These are phyloP conservation scores for Centropus unirufus DNA, from an alignment of 2,113 vertebrate species.

Conservation along the genomic window DNA sequence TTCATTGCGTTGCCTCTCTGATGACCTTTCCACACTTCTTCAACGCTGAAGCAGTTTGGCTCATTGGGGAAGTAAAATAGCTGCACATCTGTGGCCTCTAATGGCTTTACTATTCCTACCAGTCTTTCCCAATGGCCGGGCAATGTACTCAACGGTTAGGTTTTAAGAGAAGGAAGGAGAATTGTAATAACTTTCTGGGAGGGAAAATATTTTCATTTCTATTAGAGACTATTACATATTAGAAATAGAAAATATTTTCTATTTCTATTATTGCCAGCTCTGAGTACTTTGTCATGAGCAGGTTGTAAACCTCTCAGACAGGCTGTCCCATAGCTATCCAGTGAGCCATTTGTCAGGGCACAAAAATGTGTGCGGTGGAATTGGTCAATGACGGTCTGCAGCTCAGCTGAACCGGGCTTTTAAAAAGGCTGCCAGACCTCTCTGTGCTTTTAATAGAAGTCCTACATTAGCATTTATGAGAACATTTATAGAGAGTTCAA, in stretches of 20 bases:
- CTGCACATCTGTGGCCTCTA: neutral
- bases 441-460: slow-evolving; percentile 5
- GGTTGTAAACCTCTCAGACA: slow-evolving; percentile 35
- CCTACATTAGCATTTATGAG: slow-evolving; percentile 23
- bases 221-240: neutral
- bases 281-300: neutral
- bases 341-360: slow-evolving; percentile 6
- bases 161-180: slow-evolving; percentile 1
- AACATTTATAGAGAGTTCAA: slow-evolving; percentile 14
- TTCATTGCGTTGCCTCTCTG: neutral
- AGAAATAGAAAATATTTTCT: no score
- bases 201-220: slow-evolving; percentile 39
- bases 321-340: neutral
- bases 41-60: neutral
- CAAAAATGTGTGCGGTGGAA: slow-evolving; percentile 7
- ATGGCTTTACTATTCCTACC: slow-evolving; percentile 15
- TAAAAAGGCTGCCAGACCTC: neutral
- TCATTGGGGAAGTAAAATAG: neutral
- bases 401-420: neutral
- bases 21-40: slow-evolving; percentile 17
- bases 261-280: neutral
- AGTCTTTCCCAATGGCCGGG: neutral
- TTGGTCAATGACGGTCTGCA: neutral
- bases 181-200: neutral
- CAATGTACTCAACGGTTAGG: neutral